Conservation (phyloP, 2,113 vertebrate species). For the Macquaria australasica region DNA sequence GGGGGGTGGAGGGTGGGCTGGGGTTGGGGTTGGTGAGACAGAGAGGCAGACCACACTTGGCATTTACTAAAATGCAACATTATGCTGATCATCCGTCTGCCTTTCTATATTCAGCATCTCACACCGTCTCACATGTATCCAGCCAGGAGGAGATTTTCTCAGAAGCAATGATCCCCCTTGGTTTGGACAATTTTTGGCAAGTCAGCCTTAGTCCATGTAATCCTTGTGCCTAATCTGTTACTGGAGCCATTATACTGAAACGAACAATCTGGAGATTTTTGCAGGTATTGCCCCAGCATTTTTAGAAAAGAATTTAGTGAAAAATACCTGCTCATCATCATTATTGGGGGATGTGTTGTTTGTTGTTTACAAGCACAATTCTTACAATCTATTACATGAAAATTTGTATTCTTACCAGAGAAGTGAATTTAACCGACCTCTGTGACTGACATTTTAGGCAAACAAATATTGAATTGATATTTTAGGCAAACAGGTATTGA, state of each 20-base stretch:
- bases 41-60: conserved; percentile 30
- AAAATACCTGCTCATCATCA: conserved; percentile 10
- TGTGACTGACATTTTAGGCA: no score
- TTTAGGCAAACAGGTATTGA: no score
- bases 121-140: conserved; percentile 4
- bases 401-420: no score
- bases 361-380: background rate
- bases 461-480: no score
- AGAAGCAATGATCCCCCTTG: conserved; percentile 36
- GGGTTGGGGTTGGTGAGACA: background rate
- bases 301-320: background rate
- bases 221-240: conserved; percentile 61
- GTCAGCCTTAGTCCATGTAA: conserved; percentile 57
- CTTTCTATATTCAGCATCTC: conserved; percentile 31
- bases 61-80: conserved; percentile 43
- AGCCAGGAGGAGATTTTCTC: conserved; percentile 33
- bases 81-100: conserved; percentile 38
- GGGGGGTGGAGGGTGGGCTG: background rate
- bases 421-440: no score
- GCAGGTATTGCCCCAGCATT: conserved; percentile 22
- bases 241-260: conserved; percentile 28
- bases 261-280: conserved; percentile 23
- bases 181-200: conserved; percentile 50
- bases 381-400: no score
- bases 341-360: background rate